Evolutionary conservation across 2,888 invertebrate species (phyloP), one percentile per base, ranked within the genome.

Genomic region (Hyposoter dolosus): DNA sequence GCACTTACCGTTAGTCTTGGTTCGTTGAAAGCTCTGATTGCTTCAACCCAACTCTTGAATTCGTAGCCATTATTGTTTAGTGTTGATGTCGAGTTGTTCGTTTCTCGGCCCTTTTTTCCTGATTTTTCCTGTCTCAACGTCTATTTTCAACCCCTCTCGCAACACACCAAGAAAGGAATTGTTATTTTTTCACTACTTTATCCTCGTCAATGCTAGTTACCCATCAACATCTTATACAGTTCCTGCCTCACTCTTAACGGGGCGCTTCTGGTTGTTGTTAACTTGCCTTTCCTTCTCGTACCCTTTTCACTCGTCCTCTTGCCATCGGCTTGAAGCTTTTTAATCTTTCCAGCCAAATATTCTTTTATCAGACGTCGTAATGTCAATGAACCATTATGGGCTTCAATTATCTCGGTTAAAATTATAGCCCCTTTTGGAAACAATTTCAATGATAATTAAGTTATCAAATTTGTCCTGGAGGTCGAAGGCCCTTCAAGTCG

Each of bases 1-100:
- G 86, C 84, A 86, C 86, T 86, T 83, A 84, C 65, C 82, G 84
- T 84, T 86, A 81, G 83, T 81, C 76, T 80, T 83, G 80, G 83
- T 84, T 82, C 84, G 82, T 83, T 84, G 82, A 84, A 75, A 71
- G 74, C 82, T 56, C 69, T 65, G 84, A 84, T 86, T 86, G 86
- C 84, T 75, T 81, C 47, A 74, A 17, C 81, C 28, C 82, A 81
- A 65, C 81, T 78, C 84, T 86, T 63, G 81, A 78, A 74, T 81
- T 63, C 23, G 69, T 40, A 76, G 19, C 72, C 68, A 45, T 76
- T 68, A 72, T 77, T 68, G 83, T 74, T 72, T 45, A 66, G 77
- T 83, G 77, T 77, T 28, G n/a, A 72, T 71, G 80, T 77, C 63
- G 69, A 63, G 35, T 68, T 53, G 69, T 28, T 28, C 60, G 69